phyloP scores from a whole-genome alignment of 2,888 invertebrate genomes.

The Oxycera nigricornis region DNA sequence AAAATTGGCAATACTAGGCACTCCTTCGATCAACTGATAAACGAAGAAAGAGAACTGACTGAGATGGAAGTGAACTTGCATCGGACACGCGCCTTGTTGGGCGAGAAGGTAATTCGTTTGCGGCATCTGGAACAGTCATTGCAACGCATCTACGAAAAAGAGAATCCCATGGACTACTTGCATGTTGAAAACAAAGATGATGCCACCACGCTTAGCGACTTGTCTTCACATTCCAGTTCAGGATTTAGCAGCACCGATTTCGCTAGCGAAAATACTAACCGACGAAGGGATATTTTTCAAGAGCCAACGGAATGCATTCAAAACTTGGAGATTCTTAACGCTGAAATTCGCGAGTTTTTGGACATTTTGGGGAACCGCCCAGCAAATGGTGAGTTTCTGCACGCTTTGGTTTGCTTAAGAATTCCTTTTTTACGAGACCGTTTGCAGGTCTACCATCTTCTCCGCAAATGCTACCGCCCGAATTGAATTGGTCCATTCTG shows the following conservation, averaged over 20 bases:
- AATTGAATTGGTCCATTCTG: conserved; percentile 64
- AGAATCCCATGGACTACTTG: conserved; percentile 56
- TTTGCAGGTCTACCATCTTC: conserved; percentile 54
- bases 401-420: conserved; percentile 61
- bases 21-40: conserved; percentile 59
- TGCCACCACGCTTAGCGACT: conserved; percentile 68
- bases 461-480: conserved; percentile 65
- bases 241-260: conserved; percentile 74
- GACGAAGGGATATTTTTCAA: conserved; percentile 64
- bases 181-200: conserved; percentile 64
- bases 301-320: conserved; percentile 75
- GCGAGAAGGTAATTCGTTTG: conserved; percentile 82
- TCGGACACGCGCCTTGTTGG: conserved; percentile 78
- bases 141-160: conserved; percentile 64
- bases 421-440: background rate
- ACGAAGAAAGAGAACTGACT: conserved; percentile 83
- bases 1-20: conserved; percentile 55
- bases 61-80: conserved; percentile 85
- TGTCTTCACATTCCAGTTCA: conserved; percentile 67
- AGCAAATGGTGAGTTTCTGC: conserved; percentile 51
- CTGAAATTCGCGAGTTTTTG: conserved; percentile 75
- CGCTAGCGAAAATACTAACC: conserved; percentile 63
- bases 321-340: conserved; percentile 73
- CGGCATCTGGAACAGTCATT: conserved; percentile 81
- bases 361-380: conserved; percentile 71